phyloP scores from a whole-genome alignment of 1,140 invertebrate genomes.

The Drosophila virilis region DNA sequence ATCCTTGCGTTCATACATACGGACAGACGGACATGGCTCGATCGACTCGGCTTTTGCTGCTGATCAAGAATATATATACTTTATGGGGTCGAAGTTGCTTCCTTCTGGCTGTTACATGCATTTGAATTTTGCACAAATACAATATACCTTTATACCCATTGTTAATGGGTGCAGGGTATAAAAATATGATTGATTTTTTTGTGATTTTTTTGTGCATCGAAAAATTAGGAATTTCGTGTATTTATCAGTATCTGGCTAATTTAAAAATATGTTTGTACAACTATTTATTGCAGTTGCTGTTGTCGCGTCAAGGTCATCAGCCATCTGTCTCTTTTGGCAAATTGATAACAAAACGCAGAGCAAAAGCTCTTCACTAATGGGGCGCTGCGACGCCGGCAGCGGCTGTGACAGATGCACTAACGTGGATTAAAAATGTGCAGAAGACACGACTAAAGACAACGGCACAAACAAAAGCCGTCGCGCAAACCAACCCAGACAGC shows the following conservation, averaged over 20 bases:
- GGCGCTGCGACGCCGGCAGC: slow-evolving; percentile 2
- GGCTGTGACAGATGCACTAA: slow-evolving; percentile 57
- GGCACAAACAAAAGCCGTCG: slow-evolving; percentile 11
- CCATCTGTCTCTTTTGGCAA: slow-evolving; percentile 36
- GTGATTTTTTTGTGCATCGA: no score
- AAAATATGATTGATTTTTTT: no score
- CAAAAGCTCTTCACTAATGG: slow-evolving; percentile 36
- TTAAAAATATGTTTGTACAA: neutral
- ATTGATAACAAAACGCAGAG: slow-evolving; percentile 26
- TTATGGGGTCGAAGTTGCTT: no score
- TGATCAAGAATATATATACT: no score
- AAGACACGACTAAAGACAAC: slow-evolving; percentile 44
- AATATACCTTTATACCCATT: no score
- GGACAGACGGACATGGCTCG: no score
- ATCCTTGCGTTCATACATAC: no score
- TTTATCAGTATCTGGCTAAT: neutral
- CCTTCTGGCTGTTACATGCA: no score
- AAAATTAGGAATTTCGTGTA: neutral
- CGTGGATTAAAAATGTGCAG: slow-evolving; percentile 56
- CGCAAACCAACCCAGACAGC: slow-evolving; percentile 25
- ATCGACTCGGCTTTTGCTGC: no score
- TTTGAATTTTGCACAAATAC: no score
- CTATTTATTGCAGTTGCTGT: slow-evolving; percentile 17
- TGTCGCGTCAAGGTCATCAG: slow-evolving; percentile 38
- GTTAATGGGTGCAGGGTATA: no score